Evolutionary conservation across 92 coral and sea anemone genomes (phyloP), one percentile per base, ranked within the genome.

Genomic region (Micromussa lordhowensis): DNA sequence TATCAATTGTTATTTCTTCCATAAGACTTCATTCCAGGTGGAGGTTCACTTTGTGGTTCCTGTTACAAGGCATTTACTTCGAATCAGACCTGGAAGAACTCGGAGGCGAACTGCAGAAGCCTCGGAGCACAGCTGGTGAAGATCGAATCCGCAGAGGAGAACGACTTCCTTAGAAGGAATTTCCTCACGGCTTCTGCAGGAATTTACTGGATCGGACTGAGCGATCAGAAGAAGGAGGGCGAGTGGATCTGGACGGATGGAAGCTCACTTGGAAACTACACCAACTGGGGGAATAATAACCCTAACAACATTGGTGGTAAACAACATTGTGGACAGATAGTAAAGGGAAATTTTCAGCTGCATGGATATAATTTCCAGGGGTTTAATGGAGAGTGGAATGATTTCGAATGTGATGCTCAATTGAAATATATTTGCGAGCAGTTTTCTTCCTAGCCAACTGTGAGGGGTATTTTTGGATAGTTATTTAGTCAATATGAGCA

Each of bases 141-240:
- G 26, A 35, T 74, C 26, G 53, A 34, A 26, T 74, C 78, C 4
- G 29, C 49, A 31, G 53, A 21, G n/a, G 78, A 74, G 38, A 74
- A 74, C 31, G 78, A 74, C 31, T 74, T 74, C 53, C 36, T 74
- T 13, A 74, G 17, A 34, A 74, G 53, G n/a, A 74, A 10, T 8
- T 34, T 74, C 11, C 24, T 74, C 51, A 74, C 54, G 13, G 36
- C 78, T 0, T 12, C 17, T 35, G 53, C n/a, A 17, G 14, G 36
- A 54, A 49, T 21, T 74, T 74, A 74, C 29, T 74, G 78, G 78
- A 74, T 74, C n/a, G 78, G 78, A 74, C 36, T 74, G 51, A 38
- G 78, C 16, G 78, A 74, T 24, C 51, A 31, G n/a, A 24, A 12
- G 10, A 10, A 16, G 3, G 53, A 74, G 3, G 78, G 78, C 22